These are phyloP conservation scores for Heterodera filipjevi DNA, from an alignment of 2,888 invertebrate genomes.

Conservation along the genomic window DNA sequence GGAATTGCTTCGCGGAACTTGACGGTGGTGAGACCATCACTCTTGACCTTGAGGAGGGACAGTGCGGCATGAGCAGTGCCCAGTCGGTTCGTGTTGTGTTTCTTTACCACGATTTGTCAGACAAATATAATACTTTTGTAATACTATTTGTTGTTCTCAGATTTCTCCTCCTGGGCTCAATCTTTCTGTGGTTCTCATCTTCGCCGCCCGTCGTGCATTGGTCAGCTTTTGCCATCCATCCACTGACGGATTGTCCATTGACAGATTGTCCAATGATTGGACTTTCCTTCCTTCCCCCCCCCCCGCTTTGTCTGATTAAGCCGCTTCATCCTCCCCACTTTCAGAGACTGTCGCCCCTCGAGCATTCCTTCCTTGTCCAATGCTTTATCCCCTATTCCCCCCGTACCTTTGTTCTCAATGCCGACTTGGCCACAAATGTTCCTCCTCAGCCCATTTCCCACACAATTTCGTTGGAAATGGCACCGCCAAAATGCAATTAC, in stretches of 20 bases:
- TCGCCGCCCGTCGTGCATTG: conserved; percentile 19
- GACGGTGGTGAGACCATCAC: conserved; percentile 14
- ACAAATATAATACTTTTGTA: no score
- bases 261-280: no score
- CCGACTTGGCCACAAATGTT: conserved; percentile 13
- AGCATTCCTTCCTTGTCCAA: conserved; percentile 26
- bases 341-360: conserved; percentile 11
- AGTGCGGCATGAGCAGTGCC: conserved; percentile 22
- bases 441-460: conserved; percentile 19
- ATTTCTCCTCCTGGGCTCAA: not conserved
- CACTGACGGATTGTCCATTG: not conserved
- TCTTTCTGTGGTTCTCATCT: conserved; percentile 26
- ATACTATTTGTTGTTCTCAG: not conserved
- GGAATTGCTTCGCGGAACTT: conserved; percentile 24
- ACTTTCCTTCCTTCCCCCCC: no score
- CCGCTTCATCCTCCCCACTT: not conserved
- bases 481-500: conserved; percentile 61
- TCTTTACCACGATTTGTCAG: not conserved
- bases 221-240: conserved; percentile 3
- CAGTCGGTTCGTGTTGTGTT: not conserved
- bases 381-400: conserved; percentile 6
- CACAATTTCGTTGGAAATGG: conserved; percentile 53
- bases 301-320: not conserved
- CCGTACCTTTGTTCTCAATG: not conserved
- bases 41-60: conserved; percentile 7